Conservation (phyloP, 2,797 vertebrate species). For the Vultur gryphus region DNA sequence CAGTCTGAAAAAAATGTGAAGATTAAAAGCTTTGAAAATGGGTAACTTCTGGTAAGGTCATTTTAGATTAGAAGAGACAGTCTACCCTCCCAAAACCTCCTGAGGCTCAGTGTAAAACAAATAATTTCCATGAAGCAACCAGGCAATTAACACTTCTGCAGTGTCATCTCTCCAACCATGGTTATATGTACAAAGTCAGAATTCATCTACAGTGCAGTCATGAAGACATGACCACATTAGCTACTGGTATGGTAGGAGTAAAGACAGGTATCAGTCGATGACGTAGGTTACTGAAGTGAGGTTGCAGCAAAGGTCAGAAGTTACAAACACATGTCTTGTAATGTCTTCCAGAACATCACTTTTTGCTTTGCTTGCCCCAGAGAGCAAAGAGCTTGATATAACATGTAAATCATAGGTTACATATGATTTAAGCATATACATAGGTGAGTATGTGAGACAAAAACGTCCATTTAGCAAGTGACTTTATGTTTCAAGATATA, state of each 20-base stretch:
- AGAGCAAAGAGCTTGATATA: neutral
- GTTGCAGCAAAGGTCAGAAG: neutral
- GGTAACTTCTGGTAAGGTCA: neutral
- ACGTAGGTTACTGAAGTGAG: neutral
- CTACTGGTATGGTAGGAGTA: neutral
- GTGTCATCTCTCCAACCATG: neutral
- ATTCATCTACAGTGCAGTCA: neutral
- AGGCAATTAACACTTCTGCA: neutral
- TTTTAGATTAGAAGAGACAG: neutral
- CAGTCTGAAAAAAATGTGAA: neutral
- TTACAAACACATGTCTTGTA: neutral
- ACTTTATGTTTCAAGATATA: neutral
- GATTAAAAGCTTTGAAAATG: neutral
- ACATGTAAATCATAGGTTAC: neutral
- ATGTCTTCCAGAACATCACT: neutral
- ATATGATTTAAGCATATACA: neutral
- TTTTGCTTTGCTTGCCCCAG: neutral
- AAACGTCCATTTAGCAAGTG: neutral
- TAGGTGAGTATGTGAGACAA: neutral
- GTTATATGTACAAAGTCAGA: neutral
- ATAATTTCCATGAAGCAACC: neutral
- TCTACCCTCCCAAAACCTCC: neutral
- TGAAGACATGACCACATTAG: neutral
- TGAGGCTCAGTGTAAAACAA: neutral
- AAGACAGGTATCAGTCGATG: neutral